Conservation (phyloP, 1,140 invertebrate genomes). For the Stenopsyche tienmushanensis region DNA sequence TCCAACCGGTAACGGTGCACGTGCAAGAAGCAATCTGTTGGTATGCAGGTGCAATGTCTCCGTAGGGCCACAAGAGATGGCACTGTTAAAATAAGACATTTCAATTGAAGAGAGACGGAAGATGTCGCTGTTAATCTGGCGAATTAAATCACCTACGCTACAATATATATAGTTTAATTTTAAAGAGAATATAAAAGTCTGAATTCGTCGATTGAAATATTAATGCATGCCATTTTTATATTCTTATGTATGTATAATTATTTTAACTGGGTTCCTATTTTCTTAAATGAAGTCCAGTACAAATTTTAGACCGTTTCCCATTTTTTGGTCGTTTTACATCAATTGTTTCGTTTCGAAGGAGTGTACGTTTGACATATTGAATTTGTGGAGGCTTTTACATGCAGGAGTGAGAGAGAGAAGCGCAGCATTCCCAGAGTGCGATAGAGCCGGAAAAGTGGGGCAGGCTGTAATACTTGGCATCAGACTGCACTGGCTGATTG, state of each 20-base stretch:
- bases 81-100: too few species aligned
- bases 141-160: too few species aligned
- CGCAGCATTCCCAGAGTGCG: neutral
- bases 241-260: neutral
- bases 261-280: neutral
- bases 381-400: slow-evolving; percentile 14
- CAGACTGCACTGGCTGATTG: neutral
- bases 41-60: too few species aligned
- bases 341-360: neutral
- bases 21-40: too few species aligned
- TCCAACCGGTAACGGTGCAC: too few species aligned
- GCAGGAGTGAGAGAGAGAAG: neutral
- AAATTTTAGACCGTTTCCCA: too few species aligned
- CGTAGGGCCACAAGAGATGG: too few species aligned
- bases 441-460: slow-evolving; percentile 4
- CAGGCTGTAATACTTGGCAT: slow-evolving; percentile 2
- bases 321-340: neutral
- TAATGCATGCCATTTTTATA: neutral
- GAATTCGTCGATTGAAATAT: neutral
- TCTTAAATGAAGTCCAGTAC: too few species aligned
- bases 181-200: too few species aligned
- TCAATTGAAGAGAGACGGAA: too few species aligned
- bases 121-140: too few species aligned
- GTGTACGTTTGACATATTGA: slow-evolving; percentile 19
- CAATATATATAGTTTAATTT: too few species aligned